Evolutionary conservation across 2,888 invertebrate species (phyloP), one percentile per base, ranked within the genome.

Genomic region (Congeria kusceri): DNA sequence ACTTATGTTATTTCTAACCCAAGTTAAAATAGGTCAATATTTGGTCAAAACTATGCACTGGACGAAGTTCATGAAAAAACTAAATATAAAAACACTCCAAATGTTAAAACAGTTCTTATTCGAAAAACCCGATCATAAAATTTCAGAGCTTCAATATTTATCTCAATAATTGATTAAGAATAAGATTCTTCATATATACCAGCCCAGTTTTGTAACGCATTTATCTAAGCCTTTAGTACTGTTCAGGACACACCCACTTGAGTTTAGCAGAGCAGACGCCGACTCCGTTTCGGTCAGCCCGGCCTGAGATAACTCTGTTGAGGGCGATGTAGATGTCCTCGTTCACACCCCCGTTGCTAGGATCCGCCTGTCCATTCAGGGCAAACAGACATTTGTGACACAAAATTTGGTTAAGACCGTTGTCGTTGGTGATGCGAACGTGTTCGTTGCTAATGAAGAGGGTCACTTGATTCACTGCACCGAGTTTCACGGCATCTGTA

Each of bases 311-410:
- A 18, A 71, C 63, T 13, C 63, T 5, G 57, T 71, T 71, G 0
- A 71, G 44, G 13, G 27, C 57, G 3, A 71, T 23, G 46, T 29
- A 71, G 46, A 71, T 62, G 23, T 71, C 71, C 20, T 71, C 39
- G 28, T 71, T 71, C 0, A 71, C 23, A 2, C 39, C 58, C 18
- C 53, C 53, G 53, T 20, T 20, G 25, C 53, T 20, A 9, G 18
- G 25, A 46, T 84, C 84, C 0, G 76, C 15, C 25, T 84, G 84
- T 5, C 78, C 78, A 46, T 84, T 84, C 47, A 84, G 65, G 23
- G 80, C 78, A 61, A 63, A 84, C 18, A 76, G 61, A n/a, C 80
- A 80, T 23, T 63, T 20, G 25, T 69, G 63, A 20, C 84, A 78
- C 3, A 75, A 18, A n/a, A 64, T 49, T 25, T 63, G 23, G 23